These are phyloP conservation scores for Anthoptus insignis DNA, from an alignment of 2,888 invertebrate species.

Conservation along the genomic window DNA sequence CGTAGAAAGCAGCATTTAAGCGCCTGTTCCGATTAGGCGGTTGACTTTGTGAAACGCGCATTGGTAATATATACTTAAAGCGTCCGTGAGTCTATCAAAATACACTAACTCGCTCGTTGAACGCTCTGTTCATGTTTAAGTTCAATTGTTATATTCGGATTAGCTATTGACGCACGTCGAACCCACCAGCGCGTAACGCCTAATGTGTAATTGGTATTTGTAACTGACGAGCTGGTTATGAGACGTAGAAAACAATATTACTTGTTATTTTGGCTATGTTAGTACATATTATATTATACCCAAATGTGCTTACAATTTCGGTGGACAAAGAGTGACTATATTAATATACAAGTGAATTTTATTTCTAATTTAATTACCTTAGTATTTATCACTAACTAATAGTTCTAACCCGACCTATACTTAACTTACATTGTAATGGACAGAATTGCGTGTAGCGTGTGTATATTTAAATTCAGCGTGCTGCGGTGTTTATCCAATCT, in stretches of 20 bases:
- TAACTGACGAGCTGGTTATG: constrained; percentile 20
- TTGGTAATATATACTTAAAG: too few species aligned
- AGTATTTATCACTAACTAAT: constrained; percentile 55
- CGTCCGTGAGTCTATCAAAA: too few species aligned
- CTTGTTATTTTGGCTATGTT: too few species aligned
- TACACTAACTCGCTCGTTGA: too few species aligned
- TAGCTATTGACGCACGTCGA: too few species aligned
- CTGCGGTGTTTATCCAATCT: constrained; percentile 53
- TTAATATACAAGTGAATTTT: constrained; percentile 75
- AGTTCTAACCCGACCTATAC: constrained; percentile 65
- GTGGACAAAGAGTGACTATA: constrained; percentile 71
- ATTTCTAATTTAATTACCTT: constrained; percentile 59
- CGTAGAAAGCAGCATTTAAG: constrained; percentile 26
- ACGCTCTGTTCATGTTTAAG: too few species aligned
- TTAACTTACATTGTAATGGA: constrained; percentile 80
- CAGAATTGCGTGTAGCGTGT: constrained; percentile 85
- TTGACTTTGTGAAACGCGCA: too few species aligned
- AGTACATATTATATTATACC: too few species aligned
- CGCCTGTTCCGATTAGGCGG: too few species aligned
- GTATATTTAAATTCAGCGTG: constrained; percentile 62
- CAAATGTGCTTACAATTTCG: constrained; percentile 62
- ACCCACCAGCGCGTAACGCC: too few species aligned
- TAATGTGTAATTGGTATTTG: too few species aligned
- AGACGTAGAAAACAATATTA: background rate
- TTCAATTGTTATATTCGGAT: too few species aligned